These are phyloP conservation scores for Aporophyla lueneburgensis DNA, from an alignment of 2,888 invertebrate genomes.

Conservation along the genomic window DNA sequence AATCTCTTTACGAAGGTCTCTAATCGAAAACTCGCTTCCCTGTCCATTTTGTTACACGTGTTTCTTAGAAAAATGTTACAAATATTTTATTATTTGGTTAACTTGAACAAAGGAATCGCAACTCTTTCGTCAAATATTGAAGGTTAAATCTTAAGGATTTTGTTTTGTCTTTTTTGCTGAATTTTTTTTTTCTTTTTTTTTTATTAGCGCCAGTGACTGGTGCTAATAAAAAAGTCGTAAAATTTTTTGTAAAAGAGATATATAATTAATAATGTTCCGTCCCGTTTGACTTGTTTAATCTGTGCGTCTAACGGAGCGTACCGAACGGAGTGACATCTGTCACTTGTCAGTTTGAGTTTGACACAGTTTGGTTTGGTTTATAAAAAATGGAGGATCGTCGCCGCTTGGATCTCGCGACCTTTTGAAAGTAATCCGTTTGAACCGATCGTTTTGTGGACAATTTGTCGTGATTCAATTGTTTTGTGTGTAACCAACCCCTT, in stretches of 20 bases:
- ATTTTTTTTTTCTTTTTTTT: not conserved
- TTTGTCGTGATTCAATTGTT: too few species aligned
- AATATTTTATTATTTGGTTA: conserved; percentile 26
- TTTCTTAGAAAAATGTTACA: conserved; percentile 21
- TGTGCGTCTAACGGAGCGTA: too few species aligned
- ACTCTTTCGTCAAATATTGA: conserved; percentile 1
- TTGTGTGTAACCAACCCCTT: too few species aligned
- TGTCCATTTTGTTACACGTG: conserved; percentile 30
- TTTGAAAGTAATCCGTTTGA: too few species aligned
- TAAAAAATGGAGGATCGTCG: too few species aligned
- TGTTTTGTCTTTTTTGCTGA: conserved; percentile 16
- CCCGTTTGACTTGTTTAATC: too few species aligned
- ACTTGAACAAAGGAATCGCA: conserved; percentile 11
- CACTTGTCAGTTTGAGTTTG: too few species aligned
- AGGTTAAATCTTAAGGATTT: conserved; percentile 4
- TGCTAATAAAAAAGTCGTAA: not conserved
- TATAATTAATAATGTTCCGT: not conserved
- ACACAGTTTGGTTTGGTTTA: too few species aligned
- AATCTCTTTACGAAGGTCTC: conserved; percentile 18
- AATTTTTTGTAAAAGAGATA: not conserved
- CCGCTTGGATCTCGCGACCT: too few species aligned
- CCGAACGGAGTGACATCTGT: too few species aligned
- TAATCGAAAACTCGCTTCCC: conserved; percentile 55
- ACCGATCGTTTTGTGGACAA: too few species aligned
- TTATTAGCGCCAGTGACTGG: not conserved